These are phyloP conservation scores for Phyllostomus discolor DNA, from an alignment of 2,113 vertebrate species.

Conservation along the genomic window DNA sequence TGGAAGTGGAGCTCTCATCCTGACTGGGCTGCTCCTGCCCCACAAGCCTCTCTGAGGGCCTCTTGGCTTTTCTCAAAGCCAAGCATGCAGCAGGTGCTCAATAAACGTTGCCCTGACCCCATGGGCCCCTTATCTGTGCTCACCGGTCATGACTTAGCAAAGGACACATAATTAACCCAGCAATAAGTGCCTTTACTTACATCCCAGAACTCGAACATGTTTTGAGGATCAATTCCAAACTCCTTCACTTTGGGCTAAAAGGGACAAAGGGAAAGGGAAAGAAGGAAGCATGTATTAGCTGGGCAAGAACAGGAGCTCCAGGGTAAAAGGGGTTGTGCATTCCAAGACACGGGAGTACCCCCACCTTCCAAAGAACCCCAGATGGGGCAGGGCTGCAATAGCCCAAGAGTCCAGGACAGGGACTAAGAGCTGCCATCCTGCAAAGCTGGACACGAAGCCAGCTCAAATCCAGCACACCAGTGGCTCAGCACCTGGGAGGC, in stretches of 20 bases:
- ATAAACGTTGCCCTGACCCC: slow-evolving; percentile 7
- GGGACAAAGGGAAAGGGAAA: slow-evolving; percentile 18
- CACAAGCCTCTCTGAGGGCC: neutral
- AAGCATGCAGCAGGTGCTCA: slow-evolving; percentile 10
- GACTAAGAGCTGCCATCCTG: neutral
- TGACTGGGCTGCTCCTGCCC: neutral
- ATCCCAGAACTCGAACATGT: slow-evolving; percentile 99
- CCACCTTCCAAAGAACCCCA: neutral
- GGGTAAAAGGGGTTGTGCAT: accelerated
- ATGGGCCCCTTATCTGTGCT: neutral
- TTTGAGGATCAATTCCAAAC: slow-evolving; percentile 95
- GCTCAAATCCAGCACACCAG: neutral
- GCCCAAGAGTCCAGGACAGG: too few species aligned
- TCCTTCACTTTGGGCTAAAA: slow-evolving; percentile 93
- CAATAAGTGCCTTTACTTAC: slow-evolving; percentile 83
- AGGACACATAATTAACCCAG: neutral
- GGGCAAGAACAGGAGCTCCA: neutral
- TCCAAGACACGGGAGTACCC: too few species aligned
- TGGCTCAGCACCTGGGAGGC: neutral
- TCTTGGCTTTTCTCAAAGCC: neutral
- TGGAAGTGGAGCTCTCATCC: neutral
- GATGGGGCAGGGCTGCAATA: too few species aligned
- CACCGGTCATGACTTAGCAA: neutral
- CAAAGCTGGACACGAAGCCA: neutral
- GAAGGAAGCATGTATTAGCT: neutral